Conservation (phyloP, 2,113 vertebrate genomes). For the Chrysemys picta region DNA sequence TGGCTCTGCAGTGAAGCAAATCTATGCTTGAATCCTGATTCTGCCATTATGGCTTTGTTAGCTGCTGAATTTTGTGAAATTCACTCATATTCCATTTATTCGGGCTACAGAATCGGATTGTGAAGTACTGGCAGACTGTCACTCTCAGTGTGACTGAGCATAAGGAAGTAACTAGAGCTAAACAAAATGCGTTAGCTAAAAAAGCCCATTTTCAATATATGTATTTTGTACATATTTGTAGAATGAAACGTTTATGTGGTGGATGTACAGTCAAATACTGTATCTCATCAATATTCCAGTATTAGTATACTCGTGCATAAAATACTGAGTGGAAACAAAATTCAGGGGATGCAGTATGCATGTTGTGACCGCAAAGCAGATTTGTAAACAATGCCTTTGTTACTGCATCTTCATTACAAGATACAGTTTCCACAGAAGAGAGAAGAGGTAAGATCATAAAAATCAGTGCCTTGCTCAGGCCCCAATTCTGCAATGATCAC, state of each 20-base stretch:
- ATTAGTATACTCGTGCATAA: neutral
- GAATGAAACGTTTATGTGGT: neutral
- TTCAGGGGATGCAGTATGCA: neutral
- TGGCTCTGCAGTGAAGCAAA: conserved; percentile 22
- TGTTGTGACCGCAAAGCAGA: neutral
- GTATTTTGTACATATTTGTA: neutral
- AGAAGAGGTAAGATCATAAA: neutral
- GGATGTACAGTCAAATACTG: neutral
- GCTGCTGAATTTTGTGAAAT: conserved; percentile 31
- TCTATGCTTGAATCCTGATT: conserved; percentile 24
- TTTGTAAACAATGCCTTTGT: neutral
- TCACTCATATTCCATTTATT: conserved; percentile 19
- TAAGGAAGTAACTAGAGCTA: neutral
- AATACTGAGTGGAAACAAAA: neutral
- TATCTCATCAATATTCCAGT: conserved; percentile 14
- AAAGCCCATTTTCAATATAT: neutral
- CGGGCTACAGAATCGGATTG: conserved; percentile 2
- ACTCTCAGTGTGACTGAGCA: conserved; percentile 26
- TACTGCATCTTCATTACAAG: neutral
- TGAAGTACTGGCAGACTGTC: neutral
- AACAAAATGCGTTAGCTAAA: neutral
- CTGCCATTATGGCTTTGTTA: neutral
- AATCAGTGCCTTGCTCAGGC: neutral
- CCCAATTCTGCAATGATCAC: neutral
- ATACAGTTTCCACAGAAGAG: neutral